A percentile compares a stretch with the other conserved stretches of the same genome.
These are phyloP conservation scores for Ambastaia sidthimunki DNA, from an alignment of 2,797 vertebrate genomes.

Conservation along the genomic window DNA sequence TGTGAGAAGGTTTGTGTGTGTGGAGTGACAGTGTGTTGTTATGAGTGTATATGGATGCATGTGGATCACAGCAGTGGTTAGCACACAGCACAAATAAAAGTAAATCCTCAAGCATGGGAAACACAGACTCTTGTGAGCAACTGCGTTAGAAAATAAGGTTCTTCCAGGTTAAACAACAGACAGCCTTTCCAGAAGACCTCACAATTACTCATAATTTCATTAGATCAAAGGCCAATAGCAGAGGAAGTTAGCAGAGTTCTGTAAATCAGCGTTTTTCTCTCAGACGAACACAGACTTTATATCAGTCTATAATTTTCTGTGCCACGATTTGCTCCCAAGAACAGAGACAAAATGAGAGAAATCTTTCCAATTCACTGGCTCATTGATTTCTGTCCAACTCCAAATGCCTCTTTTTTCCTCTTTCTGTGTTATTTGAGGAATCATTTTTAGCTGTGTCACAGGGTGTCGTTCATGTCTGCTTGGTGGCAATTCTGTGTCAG, in stretches of 20 bases:
- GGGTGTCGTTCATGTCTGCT: conserved; percentile 52
- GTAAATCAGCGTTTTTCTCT: conserved; percentile 29
- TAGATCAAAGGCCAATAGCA: conserved; percentile 46
- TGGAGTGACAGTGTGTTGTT: neutral
- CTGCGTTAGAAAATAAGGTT: conserved; percentile 36
- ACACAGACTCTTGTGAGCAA: conserved; percentile 42
- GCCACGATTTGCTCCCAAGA: conserved; percentile 62
- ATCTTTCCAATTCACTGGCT: conserved; percentile 64
- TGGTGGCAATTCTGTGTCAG: conserved; percentile 40
- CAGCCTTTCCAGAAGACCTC: conserved; percentile 33
- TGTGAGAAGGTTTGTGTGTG: neutral
- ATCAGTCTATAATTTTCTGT: conserved; percentile 66
- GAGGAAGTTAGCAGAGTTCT: conserved; percentile 8
- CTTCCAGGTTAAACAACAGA: conserved; percentile 24
- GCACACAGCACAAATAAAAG: conserved; percentile 50
- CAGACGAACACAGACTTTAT: conserved; percentile 54
- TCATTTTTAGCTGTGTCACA: conserved; percentile 60
- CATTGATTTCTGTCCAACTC: conserved; percentile 60
- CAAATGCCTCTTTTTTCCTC: conserved; percentile 37
- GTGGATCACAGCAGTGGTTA: neutral
- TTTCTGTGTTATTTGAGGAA: conserved; percentile 49
- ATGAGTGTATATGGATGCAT: neutral
- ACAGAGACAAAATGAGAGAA: conserved; percentile 57
- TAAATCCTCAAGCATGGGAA: conserved; percentile 53
- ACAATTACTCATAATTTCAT: conserved; percentile 58